Evolutionary conservation across 2,113 vertebrate species (phyloP), one percentile per base, ranked within the genome.

Genomic region (Mesembrinibis cayennensis): DNA sequence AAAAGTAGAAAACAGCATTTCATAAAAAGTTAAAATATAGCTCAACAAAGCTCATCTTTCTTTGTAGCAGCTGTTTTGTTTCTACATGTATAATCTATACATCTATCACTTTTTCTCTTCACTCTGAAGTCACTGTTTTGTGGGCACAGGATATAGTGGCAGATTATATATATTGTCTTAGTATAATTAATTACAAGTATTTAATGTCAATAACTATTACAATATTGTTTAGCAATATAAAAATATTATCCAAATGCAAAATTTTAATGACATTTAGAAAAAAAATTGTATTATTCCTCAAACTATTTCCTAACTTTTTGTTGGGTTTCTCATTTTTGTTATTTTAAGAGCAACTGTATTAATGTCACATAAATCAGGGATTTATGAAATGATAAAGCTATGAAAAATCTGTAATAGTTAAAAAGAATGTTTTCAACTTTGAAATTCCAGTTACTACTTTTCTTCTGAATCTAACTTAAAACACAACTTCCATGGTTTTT

Each of bases 1-100:
- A 93, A 82, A 96, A 95, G 66, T 77, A 91, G 76, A 95, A 97
- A 97, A 97, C 29, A 79, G 14, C 67, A 80, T 93, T 97, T 97
- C 13, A 53, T 90, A 61, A 72, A 62, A 94, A 78, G 49, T 71
- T 82, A 88, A 92, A 95, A 92, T 93, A 88, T 42, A 94, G 87
- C 70, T 96, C 70, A 89, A 63, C 16, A 71, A 94, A 92, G 30
- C 34, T 69, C 65, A 79, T 95, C 76, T 96, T 96, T 49, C 2
- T 85, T 71, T 98, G 96, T 87, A 96, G 80, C 70, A 95, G 56
- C 50, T 95, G 70, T 93, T 45, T 88, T 97, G 18, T 42, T 92
- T 90, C 30, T 77, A 42, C 1, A 3, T 95, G 73, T 84, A 81
- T 89, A 86, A 96, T 90, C 81, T 95, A 27, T 78, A 55, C 66